phyloP scores from a whole-genome alignment of 2,797 vertebrate species.

The Melanotaenia trifasciata region DNA sequence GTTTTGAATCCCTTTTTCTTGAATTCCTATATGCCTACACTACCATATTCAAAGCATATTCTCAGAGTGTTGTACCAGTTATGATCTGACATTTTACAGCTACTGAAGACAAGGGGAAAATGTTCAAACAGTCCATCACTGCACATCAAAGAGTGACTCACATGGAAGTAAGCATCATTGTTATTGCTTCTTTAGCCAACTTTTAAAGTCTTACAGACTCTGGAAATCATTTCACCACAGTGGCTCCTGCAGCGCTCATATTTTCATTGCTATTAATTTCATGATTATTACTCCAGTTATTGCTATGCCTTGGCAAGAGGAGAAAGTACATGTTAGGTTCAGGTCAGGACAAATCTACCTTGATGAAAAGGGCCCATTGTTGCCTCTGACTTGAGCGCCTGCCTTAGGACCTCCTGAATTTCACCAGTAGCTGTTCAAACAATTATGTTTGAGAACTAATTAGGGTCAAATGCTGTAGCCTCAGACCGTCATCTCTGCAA shows the following conservation, averaged over 20 bases:
- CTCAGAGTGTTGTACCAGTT: constrained; percentile 1
- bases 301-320: constrained; percentile 48
- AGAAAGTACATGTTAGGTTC: constrained; percentile 60
- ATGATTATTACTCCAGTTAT: constrained; percentile 63
- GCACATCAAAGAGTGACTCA: constrained; percentile 50
- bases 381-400: constrained; percentile 57
- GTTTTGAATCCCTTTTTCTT: not conserved
- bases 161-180: constrained; percentile 46
- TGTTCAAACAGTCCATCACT: constrained; percentile 49
- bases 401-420: constrained; percentile 46
- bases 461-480: constrained; percentile 43
- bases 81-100: constrained; percentile 41
- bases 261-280: constrained; percentile 77
- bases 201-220: constrained; percentile 58
- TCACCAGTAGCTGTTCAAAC: constrained; percentile 74
- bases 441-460: constrained; percentile 64
- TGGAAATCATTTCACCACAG: constrained; percentile 71
- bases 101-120: constrained; percentile 41
- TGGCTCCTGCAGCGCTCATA: constrained; percentile 59
- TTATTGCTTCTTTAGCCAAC: constrained; percentile 56
- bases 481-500: constrained; percentile 40
- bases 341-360: constrained; percentile 73
- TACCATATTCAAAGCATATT: constrained; percentile 2
- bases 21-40: not conserved
- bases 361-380: constrained; percentile 68